Evolutionary conservation across 2,797 vertebrate species (phyloP).

Genomic region (Danio tinwini): DNA sequence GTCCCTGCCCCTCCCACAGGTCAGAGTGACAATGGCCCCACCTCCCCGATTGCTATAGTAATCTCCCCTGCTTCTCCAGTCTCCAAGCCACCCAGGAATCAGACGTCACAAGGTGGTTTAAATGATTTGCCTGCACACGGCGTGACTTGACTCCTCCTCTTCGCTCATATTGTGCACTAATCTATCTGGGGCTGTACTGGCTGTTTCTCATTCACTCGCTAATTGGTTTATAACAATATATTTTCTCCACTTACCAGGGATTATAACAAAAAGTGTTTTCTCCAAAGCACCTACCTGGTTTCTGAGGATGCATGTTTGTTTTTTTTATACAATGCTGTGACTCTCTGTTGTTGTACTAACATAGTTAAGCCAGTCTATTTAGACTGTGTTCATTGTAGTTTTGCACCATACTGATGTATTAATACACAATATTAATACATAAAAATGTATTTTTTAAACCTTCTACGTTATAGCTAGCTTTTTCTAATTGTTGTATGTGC

Average conservation of each 20-base stretch:
- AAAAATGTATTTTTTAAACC: too few relatives aligned
- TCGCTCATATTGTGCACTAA: slow-evolving; percentile 63
- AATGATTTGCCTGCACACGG: slow-evolving; percentile 68
- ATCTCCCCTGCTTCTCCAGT: slow-evolving; percentile 80
- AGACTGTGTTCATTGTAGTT: slow-evolving; percentile 47
- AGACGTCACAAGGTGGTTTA: slow-evolving; percentile 85
- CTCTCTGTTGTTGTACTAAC: slow-evolving; percentile 4
- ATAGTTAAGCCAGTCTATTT: slow-evolving; percentile 44
- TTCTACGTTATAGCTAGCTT: neutral
- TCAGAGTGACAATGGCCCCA: slow-evolving; percentile 72
- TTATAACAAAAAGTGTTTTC: neutral
- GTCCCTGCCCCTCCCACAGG: slow-evolving; percentile 69
- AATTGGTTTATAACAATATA: neutral
- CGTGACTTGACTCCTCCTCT: slow-evolving; percentile 60
- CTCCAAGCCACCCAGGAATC: slow-evolving; percentile 78
- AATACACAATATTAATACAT: too few relatives aligned
- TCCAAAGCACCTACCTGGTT: slow-evolving; percentile 12
- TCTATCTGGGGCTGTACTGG: slow-evolving; percentile 48
- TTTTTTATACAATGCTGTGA: neutral
- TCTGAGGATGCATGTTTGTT: slow-evolving; percentile 21
- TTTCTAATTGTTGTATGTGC: neutral
- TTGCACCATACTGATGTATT: neutral
- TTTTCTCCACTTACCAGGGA: slow-evolving; percentile 6
- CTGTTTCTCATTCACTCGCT: slow-evolving; percentile 49
- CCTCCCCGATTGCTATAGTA: slow-evolving; percentile 82